These are phyloP conservation scores for Smittia aterrima DNA, from an alignment of 2,888 invertebrate species.

Conservation along the genomic window DNA sequence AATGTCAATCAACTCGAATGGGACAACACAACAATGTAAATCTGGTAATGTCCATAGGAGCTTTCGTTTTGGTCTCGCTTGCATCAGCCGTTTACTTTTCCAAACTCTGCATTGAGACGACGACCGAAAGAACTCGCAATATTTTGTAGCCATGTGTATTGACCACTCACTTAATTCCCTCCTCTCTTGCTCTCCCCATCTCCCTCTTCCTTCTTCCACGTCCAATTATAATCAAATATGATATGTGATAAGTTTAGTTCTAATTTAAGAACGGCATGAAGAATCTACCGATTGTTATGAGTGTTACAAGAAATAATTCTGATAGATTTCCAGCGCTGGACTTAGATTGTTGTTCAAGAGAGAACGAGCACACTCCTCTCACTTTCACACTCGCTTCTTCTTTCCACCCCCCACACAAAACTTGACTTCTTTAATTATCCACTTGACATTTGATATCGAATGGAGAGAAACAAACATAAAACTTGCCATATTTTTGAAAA, in stretches of 20 bases:
- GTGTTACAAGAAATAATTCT: too few species aligned
- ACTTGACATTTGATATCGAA: too few species aligned
- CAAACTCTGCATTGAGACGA: not conserved
- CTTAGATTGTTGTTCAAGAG: not conserved
- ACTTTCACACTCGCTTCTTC: too few species aligned
- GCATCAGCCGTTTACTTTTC: not conserved
- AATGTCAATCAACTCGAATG: constrained; percentile 75
- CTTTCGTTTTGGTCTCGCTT: not conserved
- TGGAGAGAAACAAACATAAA: too few species aligned
- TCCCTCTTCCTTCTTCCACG: not conserved
- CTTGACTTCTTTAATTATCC: too few species aligned
- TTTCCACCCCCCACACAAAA: too few species aligned
- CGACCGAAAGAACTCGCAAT: not conserved
- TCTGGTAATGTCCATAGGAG: not conserved
- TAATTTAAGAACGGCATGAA: not conserved
- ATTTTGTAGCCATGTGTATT: constrained; percentile 3
- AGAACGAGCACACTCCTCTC: not conserved
- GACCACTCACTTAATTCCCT: too few species aligned
- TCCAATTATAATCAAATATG: constrained; percentile 1
- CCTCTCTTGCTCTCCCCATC: not conserved
- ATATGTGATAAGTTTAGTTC: not conserved
- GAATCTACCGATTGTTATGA: not conserved
- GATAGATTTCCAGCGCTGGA: not conserved
- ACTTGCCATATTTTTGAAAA: too few species aligned
- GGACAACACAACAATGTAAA: constrained; percentile 77